Conservation (phyloP, 2,888 invertebrate genomes). For the Hoplodrina blanda region DNA sequence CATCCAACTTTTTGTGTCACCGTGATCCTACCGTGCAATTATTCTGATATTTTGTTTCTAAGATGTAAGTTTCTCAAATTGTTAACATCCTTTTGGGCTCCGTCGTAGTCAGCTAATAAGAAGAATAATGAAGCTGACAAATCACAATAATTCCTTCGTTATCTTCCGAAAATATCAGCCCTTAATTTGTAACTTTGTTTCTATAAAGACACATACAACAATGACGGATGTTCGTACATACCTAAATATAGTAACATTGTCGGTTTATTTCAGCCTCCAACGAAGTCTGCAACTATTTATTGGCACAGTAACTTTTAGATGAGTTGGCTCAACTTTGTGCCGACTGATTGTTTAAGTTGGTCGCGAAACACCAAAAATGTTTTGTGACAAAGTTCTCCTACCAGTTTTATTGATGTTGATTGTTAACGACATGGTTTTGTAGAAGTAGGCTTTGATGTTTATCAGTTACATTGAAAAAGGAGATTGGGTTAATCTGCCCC, state of each 20-base stretch:
- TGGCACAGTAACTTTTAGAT: constrained; percentile 66
- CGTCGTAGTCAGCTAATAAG: too few relatives aligned
- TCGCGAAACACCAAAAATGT: constrained; percentile 48
- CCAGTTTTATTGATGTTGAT: constrained; percentile 21
- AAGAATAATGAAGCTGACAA: too few relatives aligned
- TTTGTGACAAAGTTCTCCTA: constrained; percentile 34
- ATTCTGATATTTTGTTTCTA: too few relatives aligned
- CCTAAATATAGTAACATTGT: constrained; percentile 24
- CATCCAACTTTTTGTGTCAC: too few relatives aligned
- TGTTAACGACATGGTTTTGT: constrained; percentile 2
- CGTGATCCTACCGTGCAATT: too few relatives aligned
- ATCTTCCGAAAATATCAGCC: too few relatives aligned
- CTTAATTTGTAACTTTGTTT: too few relatives aligned
- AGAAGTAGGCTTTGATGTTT: background rate
- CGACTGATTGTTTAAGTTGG: constrained; percentile 69
- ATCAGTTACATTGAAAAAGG: too few relatives aligned
- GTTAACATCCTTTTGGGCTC: too few relatives aligned
- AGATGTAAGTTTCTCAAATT: too few relatives aligned
- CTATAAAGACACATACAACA: background rate
- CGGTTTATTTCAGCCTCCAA: constrained; percentile 35
- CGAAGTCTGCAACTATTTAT: constrained; percentile 68
- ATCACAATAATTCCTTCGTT: too few relatives aligned
- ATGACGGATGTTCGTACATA: constrained; percentile 8
- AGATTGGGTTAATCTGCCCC: too few relatives aligned
- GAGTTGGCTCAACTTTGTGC: constrained; percentile 60